A percentile compares a stretch with the other conserved stretches of the same genome.
phyloP scores from a whole-genome alignment of 2,888 invertebrate species.

The Synergus japonicus region DNA sequence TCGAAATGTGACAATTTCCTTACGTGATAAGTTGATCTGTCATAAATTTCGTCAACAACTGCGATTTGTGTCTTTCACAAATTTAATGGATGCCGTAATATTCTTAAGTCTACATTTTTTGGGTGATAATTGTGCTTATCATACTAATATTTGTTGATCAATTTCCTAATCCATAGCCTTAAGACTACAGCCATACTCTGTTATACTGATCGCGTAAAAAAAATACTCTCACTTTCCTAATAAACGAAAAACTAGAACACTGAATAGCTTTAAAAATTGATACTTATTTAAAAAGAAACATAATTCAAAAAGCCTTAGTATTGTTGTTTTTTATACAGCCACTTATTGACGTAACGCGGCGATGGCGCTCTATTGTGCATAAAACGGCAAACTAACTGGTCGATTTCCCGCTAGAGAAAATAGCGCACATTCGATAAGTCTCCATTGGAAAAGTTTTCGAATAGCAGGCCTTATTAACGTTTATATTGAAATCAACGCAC shows the following conservation, averaged over 20 bases:
- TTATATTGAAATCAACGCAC: background rate
- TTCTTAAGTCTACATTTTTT: too few species aligned
- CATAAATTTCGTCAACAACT: too few species aligned
- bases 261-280: background rate
- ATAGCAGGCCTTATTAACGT: background rate
- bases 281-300: background rate
- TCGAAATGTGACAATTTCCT: background rate
- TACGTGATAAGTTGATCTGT: too few species aligned
- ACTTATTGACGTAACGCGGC: background rate
- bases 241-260: background rate
- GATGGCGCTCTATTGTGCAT: background rate
- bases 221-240: background rate
- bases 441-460: background rate
- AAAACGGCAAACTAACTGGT: background rate
- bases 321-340: background rate
- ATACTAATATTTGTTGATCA: background rate
- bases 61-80: too few species aligned
- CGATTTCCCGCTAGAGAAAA: background rate
- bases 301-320: background rate
- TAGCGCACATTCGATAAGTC: background rate
- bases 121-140: background rate
- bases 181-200: background rate
- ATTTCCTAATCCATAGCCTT: background rate
- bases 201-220: background rate
- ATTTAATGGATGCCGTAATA: too few species aligned